A percentile compares a stretch with the other conserved stretches of the same genome.
Conservation (phyloP, 2,113 vertebrate species). For the Erpornis zantholeuca region DNA sequence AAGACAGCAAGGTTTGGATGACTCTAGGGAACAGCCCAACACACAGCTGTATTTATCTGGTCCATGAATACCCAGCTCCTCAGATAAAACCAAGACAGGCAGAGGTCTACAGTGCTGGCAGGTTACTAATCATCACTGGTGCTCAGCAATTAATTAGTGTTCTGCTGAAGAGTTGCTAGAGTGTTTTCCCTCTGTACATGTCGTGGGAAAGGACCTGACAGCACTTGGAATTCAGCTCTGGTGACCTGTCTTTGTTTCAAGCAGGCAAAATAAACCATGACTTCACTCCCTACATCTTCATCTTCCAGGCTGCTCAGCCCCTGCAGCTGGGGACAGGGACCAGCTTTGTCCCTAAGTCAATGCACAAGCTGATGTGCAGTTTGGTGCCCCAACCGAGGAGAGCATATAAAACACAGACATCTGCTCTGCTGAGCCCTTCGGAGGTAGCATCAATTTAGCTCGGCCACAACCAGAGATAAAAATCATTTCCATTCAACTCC, state of each 20-base stretch:
- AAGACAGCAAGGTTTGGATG: not conserved
- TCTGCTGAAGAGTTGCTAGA: not conserved
- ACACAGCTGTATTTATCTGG: not conserved
- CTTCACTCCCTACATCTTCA: not conserved
- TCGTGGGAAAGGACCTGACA: not conserved
- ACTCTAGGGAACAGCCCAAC: not conserved
- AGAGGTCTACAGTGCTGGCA: not conserved
- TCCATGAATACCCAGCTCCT: not conserved
- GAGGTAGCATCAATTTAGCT: slow-evolving; percentile 42
- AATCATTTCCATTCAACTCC: slow-evolving; percentile 37
- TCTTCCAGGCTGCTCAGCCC: not conserved
- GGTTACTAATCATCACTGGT: not conserved
- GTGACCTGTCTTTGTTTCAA: not conserved
- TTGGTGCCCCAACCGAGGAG: not conserved
- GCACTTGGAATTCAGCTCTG: not conserved
- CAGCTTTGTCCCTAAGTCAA: not conserved
- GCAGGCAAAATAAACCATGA: not conserved
- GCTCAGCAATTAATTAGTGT: not conserved
- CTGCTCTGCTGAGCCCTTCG: slow-evolving; percentile 32
- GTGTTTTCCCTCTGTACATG: not conserved
- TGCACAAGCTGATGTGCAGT: not conserved
- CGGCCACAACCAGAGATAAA: slow-evolving; percentile 22
- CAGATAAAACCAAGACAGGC: not conserved
- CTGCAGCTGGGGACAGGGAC: not conserved
- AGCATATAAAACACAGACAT: not conserved